phyloP scores from a whole-genome alignment of 2,888 invertebrate species.

The Diplazon laetatorius region DNA sequence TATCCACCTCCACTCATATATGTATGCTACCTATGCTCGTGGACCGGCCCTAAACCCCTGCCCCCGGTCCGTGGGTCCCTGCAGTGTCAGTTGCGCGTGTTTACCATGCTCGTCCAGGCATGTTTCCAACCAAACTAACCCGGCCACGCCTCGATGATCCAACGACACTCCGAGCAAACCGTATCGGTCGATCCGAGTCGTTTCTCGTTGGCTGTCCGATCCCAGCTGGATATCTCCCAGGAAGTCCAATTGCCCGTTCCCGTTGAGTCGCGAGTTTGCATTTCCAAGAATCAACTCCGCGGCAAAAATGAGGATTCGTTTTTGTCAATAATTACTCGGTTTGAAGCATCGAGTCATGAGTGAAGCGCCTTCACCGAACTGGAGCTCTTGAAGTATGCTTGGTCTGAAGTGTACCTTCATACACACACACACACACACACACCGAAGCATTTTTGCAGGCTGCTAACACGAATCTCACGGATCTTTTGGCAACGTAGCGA shows the following conservation, averaged over 20 bases:
- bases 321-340: background rate
- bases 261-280: too few relatives aligned
- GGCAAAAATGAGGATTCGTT: conserved; percentile 2
- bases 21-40: conserved; percentile 66
- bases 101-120: conserved; percentile 80
- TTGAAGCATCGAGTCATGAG: conserved; percentile 10
- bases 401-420: conserved; percentile 46
- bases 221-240: conserved; percentile 19
- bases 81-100: conserved; percentile 80
- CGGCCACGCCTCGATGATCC: conserved; percentile 77
- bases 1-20: conserved; percentile 58
- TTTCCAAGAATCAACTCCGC: conserved; percentile 14
- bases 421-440: conserved; percentile 54
- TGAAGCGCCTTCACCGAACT: background rate
- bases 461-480: conserved; percentile 45
- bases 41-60: conserved; percentile 65
- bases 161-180: conserved; percentile 70
- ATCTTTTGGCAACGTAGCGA: conserved; percentile 66
- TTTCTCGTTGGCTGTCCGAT: conserved; percentile 43
- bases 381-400: conserved; percentile 5
- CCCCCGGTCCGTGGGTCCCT: conserved; percentile 70
- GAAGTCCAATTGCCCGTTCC: conserved; percentile 10
- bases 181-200: conserved; percentile 47
- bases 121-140: conserved; percentile 81
- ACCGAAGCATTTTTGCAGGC: conserved; percentile 34